Conservation (phyloP, 2,797 vertebrate species). For the Sylvia borin region DNA sequence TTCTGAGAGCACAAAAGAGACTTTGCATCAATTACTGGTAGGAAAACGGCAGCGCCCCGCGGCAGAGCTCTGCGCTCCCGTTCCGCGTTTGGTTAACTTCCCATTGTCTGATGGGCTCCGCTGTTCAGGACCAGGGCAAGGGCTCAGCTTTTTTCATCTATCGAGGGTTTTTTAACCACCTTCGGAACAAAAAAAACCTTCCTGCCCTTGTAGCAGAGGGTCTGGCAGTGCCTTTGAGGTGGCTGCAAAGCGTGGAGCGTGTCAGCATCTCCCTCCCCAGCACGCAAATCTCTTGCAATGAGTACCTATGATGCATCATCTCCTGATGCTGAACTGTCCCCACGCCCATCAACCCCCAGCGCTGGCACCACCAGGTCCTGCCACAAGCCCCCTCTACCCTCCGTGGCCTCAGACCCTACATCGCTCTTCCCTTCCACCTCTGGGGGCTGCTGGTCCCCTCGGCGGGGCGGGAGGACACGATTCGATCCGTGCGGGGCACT, state of each 20-base stretch:
- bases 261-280: neutral
- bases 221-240: neutral
- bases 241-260: accelerated
- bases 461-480: neutral
- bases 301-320: accelerated
- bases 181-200: neutral
- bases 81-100: slow-evolving; percentile 48
- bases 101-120: neutral
- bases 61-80: neutral
- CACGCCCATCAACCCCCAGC: accelerated
- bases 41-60: neutral
- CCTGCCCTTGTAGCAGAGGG: neutral
- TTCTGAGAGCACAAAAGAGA: slow-evolving; percentile 41
- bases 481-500: neutral
- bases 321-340: neutral
- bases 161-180: neutral
- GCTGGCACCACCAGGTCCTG: neutral
- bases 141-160: neutral
- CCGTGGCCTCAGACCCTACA: neutral
- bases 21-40: slow-evolving; percentile 55
- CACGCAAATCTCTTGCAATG: accelerated
- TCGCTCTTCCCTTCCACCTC: neutral
- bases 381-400: neutral
- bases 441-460: neutral
- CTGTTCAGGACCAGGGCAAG: neutral